Base-by-base conservation (phyloP, 1,140 invertebrate species). In the Sitophilus oryzae region DNA sequence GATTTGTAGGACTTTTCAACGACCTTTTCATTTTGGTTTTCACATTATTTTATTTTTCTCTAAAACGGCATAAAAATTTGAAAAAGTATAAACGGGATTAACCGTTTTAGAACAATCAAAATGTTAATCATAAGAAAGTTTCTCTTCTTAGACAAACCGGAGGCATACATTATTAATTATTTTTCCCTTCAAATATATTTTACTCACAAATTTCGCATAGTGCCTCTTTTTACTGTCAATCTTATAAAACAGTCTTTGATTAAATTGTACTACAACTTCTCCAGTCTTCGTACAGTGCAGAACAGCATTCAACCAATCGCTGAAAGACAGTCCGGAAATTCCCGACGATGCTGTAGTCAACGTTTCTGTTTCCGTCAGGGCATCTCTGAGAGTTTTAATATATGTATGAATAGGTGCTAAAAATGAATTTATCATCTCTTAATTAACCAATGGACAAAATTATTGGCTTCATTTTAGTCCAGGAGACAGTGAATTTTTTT, bases 221-320 rank as follows among this genome's bases (percentile, higher is more conserved):
- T 15, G 40, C 5, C n/a, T 38, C 43, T 34, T 48, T 37, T 35
- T 64, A 47, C 20, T 46, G 20, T 30, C 30, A 10, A 51, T 48
- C 14, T 22, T 30, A 25, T 41, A 56, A 16, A 63, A 45, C 30
- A 69, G 10, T 22, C 66, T 62, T 16, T 65, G 57, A 11, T 59
- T 55, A 52, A 69, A 62, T 18, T 48, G 18, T 6, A 47, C 54
- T 16, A 53, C 25, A 14, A 69, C 45, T 53, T 69, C 66, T 18
- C 67, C 67, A 25, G 45, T 49, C 15, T 51, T 41, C 46, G 58
- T 62, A 1, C 36, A 58, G 37, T 66, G 61, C 10, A 67, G 14
- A 19, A 64, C 48, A 14, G 54, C 52, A 45, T 69, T 69, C 34
- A 64, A 40, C 67, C 67, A 69, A 50, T 67, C 66, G 43, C 59